Percentiles rank a stretch among this genome's conserved stretches.
Evolutionary conservation across 2,797 vertebrate species (phyloP).

Genomic region (Pitangus sulphuratus): DNA sequence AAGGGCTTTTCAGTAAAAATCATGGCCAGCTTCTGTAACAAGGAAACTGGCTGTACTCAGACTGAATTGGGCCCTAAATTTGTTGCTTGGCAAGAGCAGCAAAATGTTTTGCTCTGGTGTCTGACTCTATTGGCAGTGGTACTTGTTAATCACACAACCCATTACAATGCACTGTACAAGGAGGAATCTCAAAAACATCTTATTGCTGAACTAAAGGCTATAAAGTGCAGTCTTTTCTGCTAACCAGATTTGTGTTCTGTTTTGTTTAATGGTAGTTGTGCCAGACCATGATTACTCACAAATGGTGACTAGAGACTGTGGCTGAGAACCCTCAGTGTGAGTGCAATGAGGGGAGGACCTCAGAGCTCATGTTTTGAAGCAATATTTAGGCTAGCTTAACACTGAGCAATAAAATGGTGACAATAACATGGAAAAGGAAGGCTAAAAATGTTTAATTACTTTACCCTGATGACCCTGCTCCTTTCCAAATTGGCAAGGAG

Average conservation of each 20-base stretch:
- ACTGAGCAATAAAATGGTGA: constrained; percentile 32
- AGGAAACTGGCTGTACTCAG: constrained; percentile 53
- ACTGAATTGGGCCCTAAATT: constrained; percentile 48
- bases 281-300: background rate
- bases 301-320: background rate
- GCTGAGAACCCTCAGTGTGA: background rate
- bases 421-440: constrained; percentile 23
- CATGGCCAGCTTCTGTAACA: constrained; percentile 17
- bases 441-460: constrained; percentile 57
- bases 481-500: constrained; percentile 46
- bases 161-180: constrained; percentile 15
- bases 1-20: constrained; percentile 48
- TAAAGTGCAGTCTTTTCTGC: constrained; percentile 23
- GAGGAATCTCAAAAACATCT: constrained; percentile 40
- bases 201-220: constrained; percentile 37
- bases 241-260: constrained; percentile 10
- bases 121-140: constrained; percentile 45
- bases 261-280: constrained; percentile 3
- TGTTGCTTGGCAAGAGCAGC: constrained; percentile 44
- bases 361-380: background rate
- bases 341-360: background rate
- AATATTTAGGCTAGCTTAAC: constrained; percentile 44
- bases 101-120: constrained; percentile 47
- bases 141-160: constrained; percentile 34
- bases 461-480: constrained; percentile 13